Evolutionary conservation across 2,797 vertebrate species (phyloP), one percentile per base, ranked within the genome.

Genomic region (Smutsia temminckii): DNA sequence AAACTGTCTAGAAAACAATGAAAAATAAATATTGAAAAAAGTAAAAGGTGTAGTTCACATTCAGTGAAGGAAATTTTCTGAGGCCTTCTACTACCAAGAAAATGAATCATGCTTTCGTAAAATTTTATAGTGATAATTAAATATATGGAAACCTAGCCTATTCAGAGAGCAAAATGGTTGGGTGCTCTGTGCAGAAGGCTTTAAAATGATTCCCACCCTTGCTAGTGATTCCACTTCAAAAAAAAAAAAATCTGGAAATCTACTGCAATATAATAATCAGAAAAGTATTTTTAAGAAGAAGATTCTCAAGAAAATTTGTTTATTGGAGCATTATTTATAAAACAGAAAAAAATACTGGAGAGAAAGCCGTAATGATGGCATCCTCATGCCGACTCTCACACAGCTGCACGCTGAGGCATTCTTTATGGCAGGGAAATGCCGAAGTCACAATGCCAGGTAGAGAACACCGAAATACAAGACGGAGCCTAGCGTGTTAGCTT

Each of bases 301-400:
- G 8, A 42, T 12, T 12, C 29, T 37, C 8, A 8, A 87, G 25
- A 14, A 75, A 29, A 29, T 37, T 34, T 27, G 57, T 12, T 63
- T 27, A 12, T 27, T 8, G 21, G 46, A 63, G 46, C 25, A 32
- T 77, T 64, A 37, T 53, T 29, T 34, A 3, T 40, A 88, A 63
- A 88, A 51, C 5, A 34, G 40, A n/a, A 42, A 34, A 13, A 42
- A 23, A 8, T 7, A 42, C 20, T 12, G n/a, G 51, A 63, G 51
- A 51, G 14, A 49, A 37, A 49, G 32, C 32, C 12, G 5, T 3
- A 46, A 27, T 18, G 21, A 46, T 2, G 20, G 12, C 12, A 0
- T 11, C 16, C 27, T n/a, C 20, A 12, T 7, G 4, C 12, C 1
- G 21, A 7, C 14, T 18, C 18, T n/a, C 13, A 20, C 8, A 2